These are phyloP conservation scores for Tetranychus cinnabarinus DNA, from an alignment of 1,140 invertebrate species.

Conservation along the genomic window DNA sequence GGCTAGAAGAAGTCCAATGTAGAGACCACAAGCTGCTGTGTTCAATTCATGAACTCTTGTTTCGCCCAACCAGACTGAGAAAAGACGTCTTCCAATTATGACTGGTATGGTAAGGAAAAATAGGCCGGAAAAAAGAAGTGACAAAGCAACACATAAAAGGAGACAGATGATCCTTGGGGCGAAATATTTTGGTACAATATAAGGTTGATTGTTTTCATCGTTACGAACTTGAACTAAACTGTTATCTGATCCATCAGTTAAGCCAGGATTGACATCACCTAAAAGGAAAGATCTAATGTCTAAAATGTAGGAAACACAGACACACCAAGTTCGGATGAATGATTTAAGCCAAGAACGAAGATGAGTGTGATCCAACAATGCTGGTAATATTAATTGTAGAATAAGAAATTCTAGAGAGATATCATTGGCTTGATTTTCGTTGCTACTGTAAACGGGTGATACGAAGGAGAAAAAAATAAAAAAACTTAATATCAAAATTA, in stretches of 20 bases:
- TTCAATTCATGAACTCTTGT: conserved; percentile 70
- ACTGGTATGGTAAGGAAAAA: conserved; percentile 25
- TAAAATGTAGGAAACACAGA: conserved; percentile 53
- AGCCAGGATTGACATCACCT: conserved; percentile 28
- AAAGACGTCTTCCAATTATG: conserved; percentile 58
- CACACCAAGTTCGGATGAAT: conserved; percentile 62
- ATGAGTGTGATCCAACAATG: conserved; percentile 82
- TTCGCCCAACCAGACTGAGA: conserved; percentile 53
- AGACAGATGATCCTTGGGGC: conserved; percentile 21
- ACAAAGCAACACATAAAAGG: not conserved
- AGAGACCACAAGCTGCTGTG: conserved; percentile 76
- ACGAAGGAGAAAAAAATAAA: conserved; percentile 1
- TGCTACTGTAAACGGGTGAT: conserved; percentile 26
- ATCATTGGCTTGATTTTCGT: conserved; percentile 54
- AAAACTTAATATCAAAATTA: conserved; percentile 1
- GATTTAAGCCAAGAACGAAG: conserved; percentile 75
- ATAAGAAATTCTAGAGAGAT: conserved; percentile 75
- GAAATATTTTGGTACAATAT: conserved; percentile 58
- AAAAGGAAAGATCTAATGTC: conserved; percentile 71
- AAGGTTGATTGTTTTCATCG: conserved; percentile 40
- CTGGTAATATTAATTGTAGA: conserved; percentile 85
- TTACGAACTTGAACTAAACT: conserved; percentile 4
- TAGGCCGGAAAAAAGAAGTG: conserved; percentile 5
- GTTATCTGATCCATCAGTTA: conserved; percentile 10
- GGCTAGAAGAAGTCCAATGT: conserved; percentile 67